Evolutionary conservation across 2,113 vertebrate species (phyloP).

Genomic region (Uria aalge): DNA sequence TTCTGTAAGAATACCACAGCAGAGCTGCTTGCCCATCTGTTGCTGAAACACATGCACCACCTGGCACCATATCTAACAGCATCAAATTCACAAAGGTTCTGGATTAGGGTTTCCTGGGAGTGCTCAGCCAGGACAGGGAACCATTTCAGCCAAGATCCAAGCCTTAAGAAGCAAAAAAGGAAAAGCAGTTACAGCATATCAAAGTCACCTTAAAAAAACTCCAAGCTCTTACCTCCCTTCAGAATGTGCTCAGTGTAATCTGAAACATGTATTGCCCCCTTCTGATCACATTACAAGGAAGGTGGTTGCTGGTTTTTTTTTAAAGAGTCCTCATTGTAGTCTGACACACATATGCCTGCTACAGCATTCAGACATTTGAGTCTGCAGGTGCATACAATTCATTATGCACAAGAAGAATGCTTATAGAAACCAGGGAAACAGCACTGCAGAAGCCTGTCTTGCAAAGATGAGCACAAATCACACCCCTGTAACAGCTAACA

Average conservation of each 20-base stretch:
- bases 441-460: neutral
- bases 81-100: neutral
- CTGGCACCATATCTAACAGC: neutral
- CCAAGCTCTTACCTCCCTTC: neutral
- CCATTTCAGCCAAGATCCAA: neutral
- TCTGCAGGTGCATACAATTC: neutral
- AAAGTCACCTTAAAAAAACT: neutral
- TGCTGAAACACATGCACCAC: neutral
- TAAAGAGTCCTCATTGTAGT: neutral
- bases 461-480: neutral
- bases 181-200: neutral
- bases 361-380: neutral
- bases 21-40: neutral
- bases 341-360: neutral
- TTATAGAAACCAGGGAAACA: neutral
- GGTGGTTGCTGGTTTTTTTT: neutral
- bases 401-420: neutral
- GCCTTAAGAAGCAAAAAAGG: neutral
- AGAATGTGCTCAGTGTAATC: neutral
- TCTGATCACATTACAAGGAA: neutral
- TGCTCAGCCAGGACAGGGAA: neutral
- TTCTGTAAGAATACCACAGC: neutral
- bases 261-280: neutral
- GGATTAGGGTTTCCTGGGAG: neutral
- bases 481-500: neutral